Conservation (phyloP, 53 echinoderm and acorn worm genomes). For the Stichopus horrens region DNA sequence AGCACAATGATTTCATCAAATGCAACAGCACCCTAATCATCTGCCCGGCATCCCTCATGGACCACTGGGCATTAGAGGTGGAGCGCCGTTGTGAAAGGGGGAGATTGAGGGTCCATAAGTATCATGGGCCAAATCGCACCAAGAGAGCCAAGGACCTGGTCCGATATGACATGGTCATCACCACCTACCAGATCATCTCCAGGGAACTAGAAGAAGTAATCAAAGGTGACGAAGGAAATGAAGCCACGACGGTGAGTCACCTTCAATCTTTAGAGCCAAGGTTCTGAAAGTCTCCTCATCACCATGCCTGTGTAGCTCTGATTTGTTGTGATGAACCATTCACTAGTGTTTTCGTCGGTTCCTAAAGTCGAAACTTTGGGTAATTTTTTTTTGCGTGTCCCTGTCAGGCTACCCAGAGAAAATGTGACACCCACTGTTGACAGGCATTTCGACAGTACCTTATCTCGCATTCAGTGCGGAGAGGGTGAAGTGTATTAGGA, state of each 20-base stretch:
- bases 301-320: too few species aligned
- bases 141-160: conserved; percentile 82
- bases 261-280: not conserved
- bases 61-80: conserved; percentile 91
- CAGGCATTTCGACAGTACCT: too few species aligned
- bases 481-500: too few species aligned
- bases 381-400: too few species aligned
- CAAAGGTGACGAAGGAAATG: conserved; percentile 73
- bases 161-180: conserved; percentile 84
- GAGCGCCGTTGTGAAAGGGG: conserved; percentile 72
- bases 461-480: too few species aligned
- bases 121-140: conserved; percentile 87
- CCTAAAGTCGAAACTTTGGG: too few species aligned
- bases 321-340: too few species aligned
- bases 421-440: too few species aligned
- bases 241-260: conserved; percentile 68
- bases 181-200: conserved; percentile 84
- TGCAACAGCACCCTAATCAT: conserved; percentile 81
- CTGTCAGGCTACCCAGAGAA: too few species aligned
- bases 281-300: not conserved
- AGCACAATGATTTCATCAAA: conserved; percentile 58
- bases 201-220: conserved; percentile 67
- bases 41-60: conserved; percentile 93
- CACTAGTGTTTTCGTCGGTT: too few species aligned
- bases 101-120: conserved; percentile 58